phyloP scores from a whole-genome alignment of 2,113 vertebrate genomes.

The Smithornis capensis region DNA sequence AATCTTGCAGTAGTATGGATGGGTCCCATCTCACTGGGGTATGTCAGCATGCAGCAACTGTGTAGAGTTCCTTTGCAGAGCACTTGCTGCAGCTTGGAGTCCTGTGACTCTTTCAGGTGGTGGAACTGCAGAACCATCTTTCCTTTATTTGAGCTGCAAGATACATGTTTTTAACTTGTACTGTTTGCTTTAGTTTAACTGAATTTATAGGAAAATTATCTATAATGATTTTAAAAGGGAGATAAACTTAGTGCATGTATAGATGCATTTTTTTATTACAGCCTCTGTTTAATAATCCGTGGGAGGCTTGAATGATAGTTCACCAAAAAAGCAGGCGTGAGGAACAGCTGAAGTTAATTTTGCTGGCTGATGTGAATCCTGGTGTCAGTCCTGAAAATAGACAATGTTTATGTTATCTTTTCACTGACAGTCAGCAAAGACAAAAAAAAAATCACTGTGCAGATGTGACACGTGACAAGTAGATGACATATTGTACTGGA shows the following conservation, averaged over 20 bases:
- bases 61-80: neutral
- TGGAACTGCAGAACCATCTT: neutral
- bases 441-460: neutral
- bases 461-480: neutral
- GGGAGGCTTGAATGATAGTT: neutral
- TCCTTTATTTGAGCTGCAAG: neutral
- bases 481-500: neutral
- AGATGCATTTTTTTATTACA: neutral
- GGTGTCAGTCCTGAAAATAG: neutral
- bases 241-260: neutral
- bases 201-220: neutral
- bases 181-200: neutral
- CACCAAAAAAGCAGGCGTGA: neutral
- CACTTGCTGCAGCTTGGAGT: neutral
- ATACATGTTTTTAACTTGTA: neutral
- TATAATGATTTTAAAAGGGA: neutral
- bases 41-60: neutral
- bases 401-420: neutral
- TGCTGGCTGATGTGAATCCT: neutral
- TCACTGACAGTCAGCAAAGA: neutral
- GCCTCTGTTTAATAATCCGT: neutral
- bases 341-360: neutral
- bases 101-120: neutral
- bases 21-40: conserved; percentile 33
- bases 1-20: conserved; percentile 26